phyloP scores from a whole-genome alignment of 2,888 invertebrate species.

The Lithophane leautieri region DNA sequence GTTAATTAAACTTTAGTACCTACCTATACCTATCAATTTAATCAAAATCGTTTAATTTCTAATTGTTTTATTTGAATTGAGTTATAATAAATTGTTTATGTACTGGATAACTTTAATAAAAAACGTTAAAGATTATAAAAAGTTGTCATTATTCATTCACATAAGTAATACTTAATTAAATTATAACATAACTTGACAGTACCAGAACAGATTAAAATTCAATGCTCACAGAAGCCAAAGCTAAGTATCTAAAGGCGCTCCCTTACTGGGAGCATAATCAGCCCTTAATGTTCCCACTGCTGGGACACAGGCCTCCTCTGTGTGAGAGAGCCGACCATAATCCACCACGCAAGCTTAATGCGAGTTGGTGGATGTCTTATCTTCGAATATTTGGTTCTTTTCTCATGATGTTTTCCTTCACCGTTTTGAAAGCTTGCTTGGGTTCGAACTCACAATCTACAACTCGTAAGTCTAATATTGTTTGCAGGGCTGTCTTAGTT shows the following conservation, averaged over 20 bases:
- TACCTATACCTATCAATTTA: background rate
- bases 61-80: conserved; percentile 17
- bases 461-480: no score
- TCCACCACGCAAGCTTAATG: no score
- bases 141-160: background rate
- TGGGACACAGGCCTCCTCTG: no score
- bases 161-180: background rate
- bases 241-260: background rate
- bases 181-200: background rate
- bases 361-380: no score
- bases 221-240: background rate
- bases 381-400: no score
- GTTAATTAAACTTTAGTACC: background rate
- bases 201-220: background rate
- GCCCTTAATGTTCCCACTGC: no score
- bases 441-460: no score
- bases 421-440: no score
- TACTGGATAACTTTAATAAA: background rate
- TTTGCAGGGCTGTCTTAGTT: no score
- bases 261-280: background rate
- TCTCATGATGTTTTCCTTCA: no score
- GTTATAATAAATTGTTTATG: background rate
- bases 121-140: no score
- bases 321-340: no score
- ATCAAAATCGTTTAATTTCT: background rate